These are phyloP conservation scores for Saccopteryx bilineata DNA, from an alignment of 2,113 vertebrate species.

Conservation along the genomic window DNA sequence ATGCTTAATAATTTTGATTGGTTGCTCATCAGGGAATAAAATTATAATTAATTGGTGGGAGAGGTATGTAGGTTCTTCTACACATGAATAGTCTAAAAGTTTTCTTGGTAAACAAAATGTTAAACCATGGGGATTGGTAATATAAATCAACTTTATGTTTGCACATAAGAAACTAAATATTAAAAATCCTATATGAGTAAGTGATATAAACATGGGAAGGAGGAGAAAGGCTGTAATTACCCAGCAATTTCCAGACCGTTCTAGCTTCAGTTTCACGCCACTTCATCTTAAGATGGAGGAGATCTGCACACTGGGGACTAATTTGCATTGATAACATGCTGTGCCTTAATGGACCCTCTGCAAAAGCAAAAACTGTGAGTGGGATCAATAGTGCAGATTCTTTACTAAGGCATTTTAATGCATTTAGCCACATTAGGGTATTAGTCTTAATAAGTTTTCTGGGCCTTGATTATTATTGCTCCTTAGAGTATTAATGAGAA, in stretches of 20 bases:
- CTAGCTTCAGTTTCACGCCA: constrained; percentile 2
- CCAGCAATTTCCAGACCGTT: constrained; percentile 42
- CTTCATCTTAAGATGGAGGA: constrained; percentile 31
- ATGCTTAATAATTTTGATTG: not conserved
- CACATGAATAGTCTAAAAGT: not conserved
- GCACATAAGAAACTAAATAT: not conserved
- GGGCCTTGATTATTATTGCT: constrained; percentile 71
- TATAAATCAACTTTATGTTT: not conserved
- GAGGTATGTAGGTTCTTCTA: not conserved
- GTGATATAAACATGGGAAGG: not conserved
- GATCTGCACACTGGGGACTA: not conserved
- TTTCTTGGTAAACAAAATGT: constrained; percentile 18
- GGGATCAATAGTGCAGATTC: constrained; percentile 46
- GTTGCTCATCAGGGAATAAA: not conserved
- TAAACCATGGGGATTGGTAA: not conserved
- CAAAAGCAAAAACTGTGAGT: not conserved
- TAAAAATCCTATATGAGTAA: not conserved
- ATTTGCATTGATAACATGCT: constrained; percentile 67
- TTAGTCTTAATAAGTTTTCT: constrained; percentile 80
- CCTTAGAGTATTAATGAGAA: constrained; percentile 70
- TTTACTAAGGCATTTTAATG: constrained; percentile 61
- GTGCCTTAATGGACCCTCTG: constrained; percentile 60
- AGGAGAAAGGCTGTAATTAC: constrained; percentile 27
- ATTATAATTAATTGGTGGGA: not conserved
- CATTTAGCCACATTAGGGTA: constrained; percentile 66